Evolutionary conservation across 2,797 vertebrate species (phyloP), one percentile per base, ranked within the genome.

Genomic region (Coilia nasus): DNA sequence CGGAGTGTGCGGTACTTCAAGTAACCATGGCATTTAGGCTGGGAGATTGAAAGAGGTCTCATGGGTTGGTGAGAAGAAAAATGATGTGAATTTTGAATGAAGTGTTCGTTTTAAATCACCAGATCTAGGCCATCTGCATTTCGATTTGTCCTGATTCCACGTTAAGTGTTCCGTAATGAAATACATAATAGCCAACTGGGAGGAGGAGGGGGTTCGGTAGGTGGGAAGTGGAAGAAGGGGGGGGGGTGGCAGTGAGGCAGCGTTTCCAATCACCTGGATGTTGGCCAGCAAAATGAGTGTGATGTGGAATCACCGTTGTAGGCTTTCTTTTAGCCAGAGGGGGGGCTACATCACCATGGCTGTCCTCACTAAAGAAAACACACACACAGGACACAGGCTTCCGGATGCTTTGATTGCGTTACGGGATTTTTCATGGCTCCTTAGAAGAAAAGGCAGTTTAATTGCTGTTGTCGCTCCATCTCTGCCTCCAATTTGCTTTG

Each of bases 381-480:
- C 35, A 78, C 7, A 54, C 50, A 54, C 50, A 54, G 2, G 23
- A n/a, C 83, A 86, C 83, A 87, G 82, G 88, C 78, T 23, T 87
- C 54, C 83, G 82, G 84, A 75, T 75, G 25, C 71, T 84, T 88
- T 88, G 86, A 85, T 64, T 91, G 90, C 90, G 91, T 87, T 86
- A 57, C 88, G 89, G 90, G 90, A 91, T 89, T 91, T 89, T 92
- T 86, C 89, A 88, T 85, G 86, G 89, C 85, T 90, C 86, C 88
- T 82, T 88, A 90, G 93, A 90, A 91, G 89, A 86, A 83, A 89
- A 78, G 88, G 81, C 88, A 89, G 35, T 88, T 92, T 92, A 92
- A 93, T 94, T 92, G 91, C 91, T 87, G 89, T 89, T 92, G 91
- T 90, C 89, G 67, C 82, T 78, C 87, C 60, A 41, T 86, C 82